Percentiles rank a stretch among this genome's conserved stretches.
Conservation (phyloP, 2,113 vertebrate genomes). For the Sinocyclocheilus anshuiensis region DNA sequence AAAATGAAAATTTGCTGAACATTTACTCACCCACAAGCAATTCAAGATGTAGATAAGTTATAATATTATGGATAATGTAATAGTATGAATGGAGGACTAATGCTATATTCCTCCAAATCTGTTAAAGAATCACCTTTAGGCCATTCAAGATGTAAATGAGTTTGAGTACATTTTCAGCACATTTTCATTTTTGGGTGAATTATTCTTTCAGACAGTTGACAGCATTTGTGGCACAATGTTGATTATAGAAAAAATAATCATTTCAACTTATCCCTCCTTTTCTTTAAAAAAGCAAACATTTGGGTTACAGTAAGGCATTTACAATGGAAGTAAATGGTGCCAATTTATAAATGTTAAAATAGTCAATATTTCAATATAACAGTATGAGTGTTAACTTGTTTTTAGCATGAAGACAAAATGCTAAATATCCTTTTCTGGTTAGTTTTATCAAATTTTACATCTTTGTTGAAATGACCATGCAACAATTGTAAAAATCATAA, state of each 20-base stretch:
- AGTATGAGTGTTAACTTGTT: not conserved
- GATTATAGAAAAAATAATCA: not conserved
- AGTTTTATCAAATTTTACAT: too few relatives aligned
- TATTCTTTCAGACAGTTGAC: not conserved
- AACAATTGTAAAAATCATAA: not conserved
- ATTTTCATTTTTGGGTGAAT: too few relatives aligned
- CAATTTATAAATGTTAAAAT: too few relatives aligned
- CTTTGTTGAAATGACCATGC: too few relatives aligned
- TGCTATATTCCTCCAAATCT: too few relatives aligned
- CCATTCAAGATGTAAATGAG: too few relatives aligned
- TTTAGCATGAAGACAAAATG: not conserved
- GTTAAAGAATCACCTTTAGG: too few relatives aligned
- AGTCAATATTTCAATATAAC: not conserved
- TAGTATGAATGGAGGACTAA: too few relatives aligned
- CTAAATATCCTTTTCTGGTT: not conserved
- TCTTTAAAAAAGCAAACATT: not conserved
- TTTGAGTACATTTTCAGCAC: too few relatives aligned
- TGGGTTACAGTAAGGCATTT: not conserved
- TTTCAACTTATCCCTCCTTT: too few relatives aligned
- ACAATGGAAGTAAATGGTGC: not conserved
- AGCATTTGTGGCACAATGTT: not conserved
- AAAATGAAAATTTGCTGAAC: not conserved
- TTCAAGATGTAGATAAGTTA: too few relatives aligned
- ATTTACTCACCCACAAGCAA: not conserved
- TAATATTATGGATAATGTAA: too few relatives aligned